phyloP scores from a whole-genome alignment of 2,113 vertebrate species.

The Colius striatus region DNA sequence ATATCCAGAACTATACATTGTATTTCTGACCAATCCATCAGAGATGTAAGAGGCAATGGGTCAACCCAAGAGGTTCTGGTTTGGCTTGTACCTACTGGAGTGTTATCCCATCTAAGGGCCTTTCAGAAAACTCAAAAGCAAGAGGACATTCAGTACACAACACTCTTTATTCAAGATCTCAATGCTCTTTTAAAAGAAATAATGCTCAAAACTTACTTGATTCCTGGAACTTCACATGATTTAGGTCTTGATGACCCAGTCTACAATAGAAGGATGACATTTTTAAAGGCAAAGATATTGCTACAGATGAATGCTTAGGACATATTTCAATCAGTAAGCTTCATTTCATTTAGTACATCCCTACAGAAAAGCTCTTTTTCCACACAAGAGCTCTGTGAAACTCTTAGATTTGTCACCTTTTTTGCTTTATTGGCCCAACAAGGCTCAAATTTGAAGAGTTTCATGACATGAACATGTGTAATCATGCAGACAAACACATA shows the following conservation, averaged over 20 bases:
- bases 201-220: conserved; percentile 86
- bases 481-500: neutral
- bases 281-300: neutral
- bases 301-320: neutral
- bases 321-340: neutral
- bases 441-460: neutral
- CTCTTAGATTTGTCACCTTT: neutral
- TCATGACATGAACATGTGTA: neutral
- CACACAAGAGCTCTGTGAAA: neutral
- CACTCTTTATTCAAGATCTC: neutral
- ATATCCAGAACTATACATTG: neutral
- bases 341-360: neutral
- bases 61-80: neutral
- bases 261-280: conserved; percentile 72
- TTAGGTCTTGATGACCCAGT: conserved; percentile 88
- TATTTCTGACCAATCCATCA: neutral
- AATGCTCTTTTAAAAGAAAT: neutral
- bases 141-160: neutral
- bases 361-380: neutral
- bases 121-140: neutral
- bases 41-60: neutral
- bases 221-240: conserved; percentile 96
- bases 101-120: neutral
- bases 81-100: neutral
- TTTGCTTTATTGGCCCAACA: neutral